Evolutionary conservation across 2,888 invertebrate species (phyloP).

Genomic region (Linnaemya tessellans): DNA sequence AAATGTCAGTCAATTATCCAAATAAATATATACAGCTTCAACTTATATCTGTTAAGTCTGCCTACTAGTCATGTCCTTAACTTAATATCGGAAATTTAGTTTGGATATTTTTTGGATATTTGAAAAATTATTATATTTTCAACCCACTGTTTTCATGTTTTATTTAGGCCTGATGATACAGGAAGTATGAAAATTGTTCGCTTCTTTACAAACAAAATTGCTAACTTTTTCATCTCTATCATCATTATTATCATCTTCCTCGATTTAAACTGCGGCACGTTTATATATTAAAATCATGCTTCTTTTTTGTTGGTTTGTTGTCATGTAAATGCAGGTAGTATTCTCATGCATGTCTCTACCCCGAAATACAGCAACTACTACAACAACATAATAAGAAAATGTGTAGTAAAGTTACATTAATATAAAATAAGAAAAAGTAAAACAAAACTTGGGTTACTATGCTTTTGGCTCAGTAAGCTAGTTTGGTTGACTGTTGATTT

Average conservation of each 20-base stretch:
- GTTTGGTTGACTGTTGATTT: constrained; percentile 30
- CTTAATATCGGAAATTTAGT: no score
- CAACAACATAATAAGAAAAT: constrained; percentile 27
- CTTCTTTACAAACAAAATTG: constrained; percentile 21
- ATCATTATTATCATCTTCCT: constrained; percentile 44
- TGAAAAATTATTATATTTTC: not conserved
- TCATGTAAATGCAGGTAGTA: constrained; percentile 68
- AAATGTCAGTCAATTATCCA: no score
- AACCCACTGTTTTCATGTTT: constrained; percentile 19
- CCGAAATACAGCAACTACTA: constrained; percentile 25
- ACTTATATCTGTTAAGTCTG: no score
- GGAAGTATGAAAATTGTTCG: constrained; percentile 56
- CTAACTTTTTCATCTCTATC: constrained; percentile 16
- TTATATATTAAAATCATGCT: constrained; percentile 64
- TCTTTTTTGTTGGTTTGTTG: constrained; percentile 59
- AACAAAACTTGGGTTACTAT: constrained; percentile 66
- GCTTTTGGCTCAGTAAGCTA: constrained; percentile 68
- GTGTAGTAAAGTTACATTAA: not conserved
- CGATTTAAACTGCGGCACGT: constrained; percentile 65
- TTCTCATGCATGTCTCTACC: constrained; percentile 61
- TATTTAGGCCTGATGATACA: constrained; percentile 35
- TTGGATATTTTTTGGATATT: not conserved
- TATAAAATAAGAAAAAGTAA: constrained; percentile 17
- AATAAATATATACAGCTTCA: no score
- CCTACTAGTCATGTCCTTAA: no score